A percentile compares a stretch with the other conserved stretches of the same genome.
phyloP scores from a whole-genome alignment of 2,113 vertebrate species.

The Callipepla californica region DNA sequence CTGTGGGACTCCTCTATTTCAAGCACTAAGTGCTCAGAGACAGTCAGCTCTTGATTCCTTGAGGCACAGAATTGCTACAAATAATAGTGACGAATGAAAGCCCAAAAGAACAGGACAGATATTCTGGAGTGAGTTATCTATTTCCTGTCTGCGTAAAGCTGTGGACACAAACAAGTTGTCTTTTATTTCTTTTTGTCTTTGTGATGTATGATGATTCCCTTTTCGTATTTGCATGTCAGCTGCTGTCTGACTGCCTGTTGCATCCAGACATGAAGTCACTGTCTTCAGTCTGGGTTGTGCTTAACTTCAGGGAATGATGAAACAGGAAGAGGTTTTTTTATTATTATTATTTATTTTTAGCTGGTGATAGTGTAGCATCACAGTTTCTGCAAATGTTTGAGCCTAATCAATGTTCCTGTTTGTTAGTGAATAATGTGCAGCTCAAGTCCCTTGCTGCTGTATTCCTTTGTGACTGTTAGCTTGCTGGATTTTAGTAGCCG shows the following conservation, averaged over 20 bases:
- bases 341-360: no score
- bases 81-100: neutral
- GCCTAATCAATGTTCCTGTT: neutral
- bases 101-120: neutral
- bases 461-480: neutral
- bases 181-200: neutral
- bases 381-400: neutral
- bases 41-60: neutral
- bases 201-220: neutral
- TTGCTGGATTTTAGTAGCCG: neutral
- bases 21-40: neutral
- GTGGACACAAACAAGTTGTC: neutral
- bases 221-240: neutral
- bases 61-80: neutral
- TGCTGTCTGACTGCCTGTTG: neutral
- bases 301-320: neutral
- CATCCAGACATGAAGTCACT: neutral
- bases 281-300: neutral
- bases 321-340: neutral
- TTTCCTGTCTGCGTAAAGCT: slow-evolving; percentile 9
- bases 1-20: neutral
- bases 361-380: neutral
- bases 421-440: neutral
- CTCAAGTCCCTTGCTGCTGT: neutral
- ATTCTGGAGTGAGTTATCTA: neutral